Conservation (phyloP, 1,140 invertebrate genomes). For the Danaus melanippus region DNA sequence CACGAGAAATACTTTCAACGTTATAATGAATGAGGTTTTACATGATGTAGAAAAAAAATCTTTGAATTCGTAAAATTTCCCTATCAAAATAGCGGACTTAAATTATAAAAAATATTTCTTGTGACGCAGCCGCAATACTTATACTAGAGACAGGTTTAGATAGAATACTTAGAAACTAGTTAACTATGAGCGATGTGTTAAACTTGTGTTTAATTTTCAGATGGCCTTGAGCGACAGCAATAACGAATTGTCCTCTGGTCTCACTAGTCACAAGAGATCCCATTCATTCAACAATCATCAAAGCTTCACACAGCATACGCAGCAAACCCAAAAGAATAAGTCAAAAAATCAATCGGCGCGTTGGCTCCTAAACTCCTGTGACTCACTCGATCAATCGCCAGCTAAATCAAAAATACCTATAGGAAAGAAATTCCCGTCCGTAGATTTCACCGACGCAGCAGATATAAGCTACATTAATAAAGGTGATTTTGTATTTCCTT, state of each 20-base stretch:
- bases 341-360: constrained; percentile 68
- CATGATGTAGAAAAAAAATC: no score
- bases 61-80: no score
- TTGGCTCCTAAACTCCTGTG: constrained; percentile 67
- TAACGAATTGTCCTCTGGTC: constrained; percentile 53
- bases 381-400: constrained; percentile 64
- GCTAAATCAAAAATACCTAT: constrained; percentile 52
- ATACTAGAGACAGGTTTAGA: neutral
- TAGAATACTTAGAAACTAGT: neutral
- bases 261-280: constrained; percentile 75
- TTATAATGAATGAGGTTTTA: no score
- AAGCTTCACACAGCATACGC: constrained; percentile 75
- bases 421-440: constrained; percentile 65
- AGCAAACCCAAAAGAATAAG: constrained; percentile 73
- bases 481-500: constrained; percentile 36
- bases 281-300: constrained; percentile 78
- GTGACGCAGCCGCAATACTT: no score
- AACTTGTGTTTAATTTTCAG: constrained; percentile 31
- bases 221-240: constrained; percentile 68
- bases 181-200: neutral
- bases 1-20: no score
- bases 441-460: constrained; percentile 59
- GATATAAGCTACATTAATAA: constrained; percentile 55
- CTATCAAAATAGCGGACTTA: no score
- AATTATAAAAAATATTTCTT: no score